Conservation (phyloP, 2,888 invertebrate genomes). For the Epiblema foenella region DNA sequence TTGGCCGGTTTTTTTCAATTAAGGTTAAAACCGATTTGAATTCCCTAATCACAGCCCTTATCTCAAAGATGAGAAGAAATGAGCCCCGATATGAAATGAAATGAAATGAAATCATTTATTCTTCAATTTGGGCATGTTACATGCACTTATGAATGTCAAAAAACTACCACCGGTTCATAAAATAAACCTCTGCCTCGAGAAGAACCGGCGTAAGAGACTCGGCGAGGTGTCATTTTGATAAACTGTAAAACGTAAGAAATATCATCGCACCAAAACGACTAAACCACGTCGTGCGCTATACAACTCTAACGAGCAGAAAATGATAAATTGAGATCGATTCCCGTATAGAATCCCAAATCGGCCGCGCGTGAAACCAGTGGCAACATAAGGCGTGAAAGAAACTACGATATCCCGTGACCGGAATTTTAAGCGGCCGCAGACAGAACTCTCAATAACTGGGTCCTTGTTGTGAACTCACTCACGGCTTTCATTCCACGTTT, state of each 20-base stretch:
- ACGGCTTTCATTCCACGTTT: conserved; percentile 33
- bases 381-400: conserved; percentile 44
- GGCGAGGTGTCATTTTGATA: too few relatives aligned
- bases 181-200: too few relatives aligned
- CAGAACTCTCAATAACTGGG: conserved; percentile 42
- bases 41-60: too few relatives aligned
- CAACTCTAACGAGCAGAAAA: conserved; percentile 41
- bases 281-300: not conserved
- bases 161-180: too few relatives aligned
- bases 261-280: not conserved
- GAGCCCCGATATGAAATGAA: too few relatives aligned
- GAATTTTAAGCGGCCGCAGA: conserved; percentile 31
- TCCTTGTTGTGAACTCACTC: conserved; percentile 29
- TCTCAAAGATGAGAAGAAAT: too few relatives aligned
- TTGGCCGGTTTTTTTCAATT: too few relatives aligned
- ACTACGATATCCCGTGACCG: conserved; percentile 39
- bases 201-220: too few relatives aligned
- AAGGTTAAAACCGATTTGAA: too few relatives aligned
- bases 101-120: too few relatives aligned
- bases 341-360: conserved; percentile 40
- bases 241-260: not conserved
- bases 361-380: conserved; percentile 41
- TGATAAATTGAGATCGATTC: conserved; percentile 44
- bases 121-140: too few relatives aligned
- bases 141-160: too few relatives aligned